Evolutionary conservation across 2,888 invertebrate genomes (phyloP).

Genomic region (Acleris holmiana): DNA sequence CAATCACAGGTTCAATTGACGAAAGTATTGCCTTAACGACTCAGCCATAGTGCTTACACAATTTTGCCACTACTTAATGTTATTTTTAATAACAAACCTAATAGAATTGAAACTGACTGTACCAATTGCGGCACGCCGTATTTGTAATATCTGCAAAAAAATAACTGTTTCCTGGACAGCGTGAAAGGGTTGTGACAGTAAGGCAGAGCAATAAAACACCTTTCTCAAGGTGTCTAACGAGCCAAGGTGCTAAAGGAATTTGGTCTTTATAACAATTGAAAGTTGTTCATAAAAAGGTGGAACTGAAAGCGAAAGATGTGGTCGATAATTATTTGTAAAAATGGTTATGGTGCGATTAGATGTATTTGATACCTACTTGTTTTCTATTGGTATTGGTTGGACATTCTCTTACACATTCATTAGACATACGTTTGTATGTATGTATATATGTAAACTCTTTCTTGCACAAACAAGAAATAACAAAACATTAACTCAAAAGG

Average conservation of each 20-base stretch:
- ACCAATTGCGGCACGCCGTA: neutral
- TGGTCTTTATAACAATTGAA: neutral
- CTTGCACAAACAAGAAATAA: too few relatives aligned
- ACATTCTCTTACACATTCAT: too few relatives aligned
- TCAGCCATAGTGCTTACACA: too few relatives aligned
- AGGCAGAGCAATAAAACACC: conserved; percentile 50
- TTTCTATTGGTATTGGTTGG: too few relatives aligned
- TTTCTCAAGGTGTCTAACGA: conserved; percentile 49
- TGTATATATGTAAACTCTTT: too few relatives aligned
- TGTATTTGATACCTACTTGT: conserved; percentile 50
- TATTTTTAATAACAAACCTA: neutral
- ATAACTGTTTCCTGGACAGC: conserved; percentile 46
- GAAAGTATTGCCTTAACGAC: too few relatives aligned
- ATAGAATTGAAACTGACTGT: conserved; percentile 14
- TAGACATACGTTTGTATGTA: too few relatives aligned
- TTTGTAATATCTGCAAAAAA: conserved; percentile 13
- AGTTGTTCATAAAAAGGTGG: neutral
- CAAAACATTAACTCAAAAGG: too few relatives aligned
- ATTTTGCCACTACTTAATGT: too few relatives aligned
- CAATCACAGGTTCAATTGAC: too few relatives aligned
- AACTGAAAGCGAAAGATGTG: conserved; percentile 9
- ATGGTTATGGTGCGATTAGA: conserved; percentile 41
- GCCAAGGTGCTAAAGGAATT: conserved; percentile 10
- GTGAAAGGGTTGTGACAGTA: conserved; percentile 58
- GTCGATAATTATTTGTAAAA: conserved; percentile 65